A percentile compares a stretch with the other conserved stretches of the same genome.
Evolutionary conservation across 2,797 vertebrate species (phyloP).

Genomic region (Urophycis tenuis): DNA sequence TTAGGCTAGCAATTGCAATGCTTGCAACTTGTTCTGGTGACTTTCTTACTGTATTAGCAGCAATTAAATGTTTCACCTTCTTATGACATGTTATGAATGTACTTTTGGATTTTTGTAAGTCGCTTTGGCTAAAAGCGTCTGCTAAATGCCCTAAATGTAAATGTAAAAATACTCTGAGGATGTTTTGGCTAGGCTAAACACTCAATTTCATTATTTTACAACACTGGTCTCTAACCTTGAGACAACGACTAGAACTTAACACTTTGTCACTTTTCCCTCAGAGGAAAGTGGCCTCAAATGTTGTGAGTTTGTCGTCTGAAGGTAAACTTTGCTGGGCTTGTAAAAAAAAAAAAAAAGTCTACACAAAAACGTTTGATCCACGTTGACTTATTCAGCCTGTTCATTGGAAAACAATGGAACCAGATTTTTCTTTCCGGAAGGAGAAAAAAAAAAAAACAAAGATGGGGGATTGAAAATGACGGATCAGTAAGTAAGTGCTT

Average conservation of each 20-base stretch:
- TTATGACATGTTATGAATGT: too few relatives aligned
- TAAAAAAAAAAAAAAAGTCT: background rate
- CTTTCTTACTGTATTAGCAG: too few relatives aligned
- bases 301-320: background rate
- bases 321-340: background rate
- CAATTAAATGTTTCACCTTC: too few relatives aligned
- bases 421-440: background rate
- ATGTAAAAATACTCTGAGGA: background rate
- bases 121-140: background rate
- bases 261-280: background rate
- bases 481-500: background rate
- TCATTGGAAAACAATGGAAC: conserved; percentile 1
- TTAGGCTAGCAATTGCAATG: too few relatives aligned
- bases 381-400: background rate
- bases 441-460: background rate
- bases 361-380: background rate
- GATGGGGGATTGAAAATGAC: background rate
- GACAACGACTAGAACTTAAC: too few relatives aligned
- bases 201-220: background rate
- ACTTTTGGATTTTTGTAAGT: too few relatives aligned
- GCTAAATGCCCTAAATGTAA: background rate
- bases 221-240: background rate
- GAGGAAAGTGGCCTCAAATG: background rate
- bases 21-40: too few relatives aligned
- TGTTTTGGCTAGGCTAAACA: background rate